These are phyloP conservation scores for Homarus gammarus DNA, from an alignment of 2,888 invertebrate genomes.

Conservation along the genomic window DNA sequence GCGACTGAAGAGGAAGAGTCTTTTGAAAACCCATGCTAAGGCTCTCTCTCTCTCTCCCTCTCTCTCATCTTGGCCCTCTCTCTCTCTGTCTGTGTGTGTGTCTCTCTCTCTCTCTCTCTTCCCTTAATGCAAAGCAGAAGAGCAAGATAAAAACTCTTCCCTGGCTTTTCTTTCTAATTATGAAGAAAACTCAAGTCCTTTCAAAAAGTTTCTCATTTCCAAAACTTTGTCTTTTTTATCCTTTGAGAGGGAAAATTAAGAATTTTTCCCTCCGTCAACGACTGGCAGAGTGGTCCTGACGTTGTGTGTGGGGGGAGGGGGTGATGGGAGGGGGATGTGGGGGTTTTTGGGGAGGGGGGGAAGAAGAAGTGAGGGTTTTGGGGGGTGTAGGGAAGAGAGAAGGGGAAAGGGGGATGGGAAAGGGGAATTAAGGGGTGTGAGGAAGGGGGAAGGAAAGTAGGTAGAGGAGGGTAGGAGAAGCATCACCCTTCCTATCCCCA, in stretches of 20 bases:
- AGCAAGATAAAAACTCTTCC: conserved; percentile 64
- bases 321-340: neutral
- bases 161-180: conserved; percentile 62
- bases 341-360: neutral
- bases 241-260: conserved; percentile 59
- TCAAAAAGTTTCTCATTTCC: conserved; percentile 64
- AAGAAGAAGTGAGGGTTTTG: no score
- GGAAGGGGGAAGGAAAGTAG: no score
- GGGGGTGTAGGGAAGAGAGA: neutral
- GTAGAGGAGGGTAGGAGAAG: no score
- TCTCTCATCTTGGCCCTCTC: neutral
- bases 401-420: neutral
- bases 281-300: conserved; percentile 36
- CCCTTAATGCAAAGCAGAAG: conserved; percentile 10
- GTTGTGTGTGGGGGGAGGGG: conserved; percentile 28
- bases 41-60: neutral
- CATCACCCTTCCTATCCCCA: no score
- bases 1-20: neutral
- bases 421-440: neutral
- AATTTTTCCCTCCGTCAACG: conserved; percentile 60
- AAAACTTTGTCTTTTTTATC: conserved; percentile 60
- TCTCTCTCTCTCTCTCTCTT: no score
- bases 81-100: no score
- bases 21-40: neutral
- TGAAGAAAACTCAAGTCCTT: conserved; percentile 63